These are phyloP conservation scores for Drosophila jambulina DNA, from an alignment of 1,140 invertebrate genomes.

Conservation along the genomic window DNA sequence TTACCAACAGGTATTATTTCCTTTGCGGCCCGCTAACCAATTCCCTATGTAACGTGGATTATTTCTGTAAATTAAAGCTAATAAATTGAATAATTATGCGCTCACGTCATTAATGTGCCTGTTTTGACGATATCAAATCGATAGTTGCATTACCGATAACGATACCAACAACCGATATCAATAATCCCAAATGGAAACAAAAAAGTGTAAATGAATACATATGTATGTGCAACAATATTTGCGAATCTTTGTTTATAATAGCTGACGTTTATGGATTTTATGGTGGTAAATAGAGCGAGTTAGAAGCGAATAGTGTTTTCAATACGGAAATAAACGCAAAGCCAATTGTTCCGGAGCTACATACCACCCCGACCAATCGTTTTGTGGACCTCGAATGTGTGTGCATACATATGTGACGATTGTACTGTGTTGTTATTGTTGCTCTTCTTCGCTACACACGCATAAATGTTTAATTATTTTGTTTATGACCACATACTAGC, in stretches of 20 bases:
- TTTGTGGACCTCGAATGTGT: conserved; percentile 51
- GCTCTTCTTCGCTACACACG: conserved; percentile 35
- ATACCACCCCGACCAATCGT: conserved; percentile 19
- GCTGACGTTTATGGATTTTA: conserved; percentile 72
- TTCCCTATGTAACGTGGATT: no score
- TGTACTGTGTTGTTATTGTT: conserved; percentile 73
- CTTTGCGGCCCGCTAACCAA: no score
- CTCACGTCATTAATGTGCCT: neutral
- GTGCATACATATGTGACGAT: conserved; percentile 63
- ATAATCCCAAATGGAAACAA: conserved; percentile 21
- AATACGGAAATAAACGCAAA: conserved; percentile 28
- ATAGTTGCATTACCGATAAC: neutral
- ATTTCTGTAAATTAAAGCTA: neutral
- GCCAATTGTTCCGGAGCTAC: conserved; percentile 16
- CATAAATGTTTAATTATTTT: conserved; percentile 58
- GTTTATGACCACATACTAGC: conserved; percentile 57
- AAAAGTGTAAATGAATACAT: conserved; percentile 56
- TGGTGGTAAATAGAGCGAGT: conserved; percentile 61
- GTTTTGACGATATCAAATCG: neutral
- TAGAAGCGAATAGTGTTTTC: conserved; percentile 37
- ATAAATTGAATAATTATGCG: no score
- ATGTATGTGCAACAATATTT: conserved; percentile 78
- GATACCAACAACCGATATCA: conserved; percentile 42
- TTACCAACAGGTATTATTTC: no score
- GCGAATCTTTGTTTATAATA: conserved; percentile 80